Conservation (phyloP, 2,797 vertebrate species). For the Chrysocyon brachyurus region DNA sequence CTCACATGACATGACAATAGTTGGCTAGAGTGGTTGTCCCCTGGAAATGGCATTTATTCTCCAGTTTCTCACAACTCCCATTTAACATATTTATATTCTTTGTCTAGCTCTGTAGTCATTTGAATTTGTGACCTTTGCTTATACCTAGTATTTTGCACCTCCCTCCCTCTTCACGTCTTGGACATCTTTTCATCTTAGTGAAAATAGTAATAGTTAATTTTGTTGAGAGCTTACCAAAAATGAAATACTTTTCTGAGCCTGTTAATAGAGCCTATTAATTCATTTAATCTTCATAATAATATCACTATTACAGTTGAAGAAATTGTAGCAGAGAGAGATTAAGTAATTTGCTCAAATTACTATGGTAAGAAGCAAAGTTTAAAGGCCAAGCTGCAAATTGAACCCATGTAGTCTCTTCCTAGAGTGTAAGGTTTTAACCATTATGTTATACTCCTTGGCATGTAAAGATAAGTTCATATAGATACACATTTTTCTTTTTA, state of each 20-base stretch:
- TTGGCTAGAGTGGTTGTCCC: neutral
- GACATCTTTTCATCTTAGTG: slow-evolving; percentile 58
- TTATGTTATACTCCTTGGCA: neutral
- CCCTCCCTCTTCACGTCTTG: neutral
- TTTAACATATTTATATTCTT: neutral
- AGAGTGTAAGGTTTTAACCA: slow-evolving; percentile 16
- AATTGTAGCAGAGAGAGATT: slow-evolving; percentile 18
- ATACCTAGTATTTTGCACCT: neutral
- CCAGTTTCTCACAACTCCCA: neutral
- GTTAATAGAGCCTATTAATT: slow-evolving; percentile 13
- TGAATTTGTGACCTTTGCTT: slow-evolving; percentile 6
- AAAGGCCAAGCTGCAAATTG: neutral
- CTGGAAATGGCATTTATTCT: neutral
- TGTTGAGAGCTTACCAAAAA: slow-evolving; percentile 28
- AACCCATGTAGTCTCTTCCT: neutral
- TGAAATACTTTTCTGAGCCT: slow-evolving; percentile 7
- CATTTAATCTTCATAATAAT: slow-evolving; percentile 38
- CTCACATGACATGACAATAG: neutral
- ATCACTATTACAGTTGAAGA: slow-evolving; percentile 7
- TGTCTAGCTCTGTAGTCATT: neutral
- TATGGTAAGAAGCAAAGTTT: neutral
- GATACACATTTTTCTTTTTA: slow-evolving; percentile 46
- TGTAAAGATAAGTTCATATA: slow-evolving; percentile 52
- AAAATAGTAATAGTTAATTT: slow-evolving; percentile 51
- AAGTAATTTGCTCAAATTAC: slow-evolving; percentile 66